Evolutionary conservation across 2,888 invertebrate species (phyloP).

Genomic region (Pseudococcus viburni): DNA sequence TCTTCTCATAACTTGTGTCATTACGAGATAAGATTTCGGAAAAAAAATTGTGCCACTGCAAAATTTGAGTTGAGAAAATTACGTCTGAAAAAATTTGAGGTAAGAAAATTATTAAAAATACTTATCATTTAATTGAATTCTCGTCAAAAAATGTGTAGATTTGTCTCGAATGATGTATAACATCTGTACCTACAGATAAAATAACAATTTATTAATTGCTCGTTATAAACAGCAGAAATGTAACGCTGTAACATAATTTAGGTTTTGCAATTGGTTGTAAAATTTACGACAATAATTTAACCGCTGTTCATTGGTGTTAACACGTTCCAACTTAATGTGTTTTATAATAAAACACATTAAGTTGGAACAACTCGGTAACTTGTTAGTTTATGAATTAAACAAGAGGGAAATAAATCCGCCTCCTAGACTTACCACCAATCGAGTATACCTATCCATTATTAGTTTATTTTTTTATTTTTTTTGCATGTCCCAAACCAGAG

Average conservation of each 20-base stretch:
- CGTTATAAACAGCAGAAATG: background rate
- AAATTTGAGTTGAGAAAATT: no score
- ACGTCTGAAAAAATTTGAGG: no score
- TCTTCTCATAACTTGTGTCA: no score
- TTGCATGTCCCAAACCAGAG: background rate
- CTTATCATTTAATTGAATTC: no score
- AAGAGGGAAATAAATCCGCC: constrained; percentile 1
- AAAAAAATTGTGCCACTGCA: no score
- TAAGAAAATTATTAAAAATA: no score
- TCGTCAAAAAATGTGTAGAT: no score
- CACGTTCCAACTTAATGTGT: constrained; percentile 25
- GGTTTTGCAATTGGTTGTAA: background rate
- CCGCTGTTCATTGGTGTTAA: constrained; percentile 37
- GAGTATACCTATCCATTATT: background rate
- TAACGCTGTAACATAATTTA: background rate
- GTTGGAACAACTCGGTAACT: no score
- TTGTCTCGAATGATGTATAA: no score
- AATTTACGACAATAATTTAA: constrained; percentile 30
- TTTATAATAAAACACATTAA: no score
- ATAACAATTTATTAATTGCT: constrained; percentile 14
- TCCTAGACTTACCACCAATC: background rate
- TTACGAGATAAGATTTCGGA: no score
- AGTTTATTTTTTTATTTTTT: background rate
- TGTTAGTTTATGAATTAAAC: constrained; percentile 40
- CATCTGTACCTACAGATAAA: background rate